Percentiles rank a stretch among this genome's conserved stretches.
Evolutionary conservation across 2,113 vertebrate genomes (phyloP).

Genomic region (Mustelus asterias): DNA sequence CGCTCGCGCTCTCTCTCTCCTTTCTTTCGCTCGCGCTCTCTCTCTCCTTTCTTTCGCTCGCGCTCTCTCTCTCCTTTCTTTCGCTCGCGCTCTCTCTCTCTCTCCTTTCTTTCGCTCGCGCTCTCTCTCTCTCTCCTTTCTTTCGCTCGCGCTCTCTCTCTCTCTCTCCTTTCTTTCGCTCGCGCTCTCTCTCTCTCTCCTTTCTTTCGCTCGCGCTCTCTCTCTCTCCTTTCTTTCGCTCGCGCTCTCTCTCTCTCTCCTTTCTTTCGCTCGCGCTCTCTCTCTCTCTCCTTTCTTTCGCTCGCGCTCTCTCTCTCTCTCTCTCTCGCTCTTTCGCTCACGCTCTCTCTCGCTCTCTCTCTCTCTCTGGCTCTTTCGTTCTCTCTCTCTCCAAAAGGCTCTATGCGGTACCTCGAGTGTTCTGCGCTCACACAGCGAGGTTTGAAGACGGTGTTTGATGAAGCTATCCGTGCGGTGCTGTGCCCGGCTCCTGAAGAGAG

Average conservation of each 20-base stretch:
- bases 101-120: no score
- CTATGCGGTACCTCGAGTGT: constrained; percentile 85
- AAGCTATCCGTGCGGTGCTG: constrained; percentile 82
- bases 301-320: no score
- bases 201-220: background rate
- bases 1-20: no score
- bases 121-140: background rate
- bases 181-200: no score
- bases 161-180: no score
- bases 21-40: no score
- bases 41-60: background rate
- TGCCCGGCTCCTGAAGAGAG: constrained; percentile 71
- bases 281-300: background rate
- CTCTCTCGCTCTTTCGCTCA: no score
- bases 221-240: no score
- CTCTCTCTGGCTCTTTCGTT: no score
- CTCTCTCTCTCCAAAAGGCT: constrained; percentile 52
- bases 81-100: background rate
- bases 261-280: no score
- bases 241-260: background rate
- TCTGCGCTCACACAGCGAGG: constrained; percentile 81
- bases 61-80: background rate
- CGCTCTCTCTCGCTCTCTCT: no score
- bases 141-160: no score
- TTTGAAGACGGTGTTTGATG: constrained; percentile 84